Base-by-base conservation (phyloP, 2,113 vertebrate genomes). In the Calyptomena viridis region DNA sequence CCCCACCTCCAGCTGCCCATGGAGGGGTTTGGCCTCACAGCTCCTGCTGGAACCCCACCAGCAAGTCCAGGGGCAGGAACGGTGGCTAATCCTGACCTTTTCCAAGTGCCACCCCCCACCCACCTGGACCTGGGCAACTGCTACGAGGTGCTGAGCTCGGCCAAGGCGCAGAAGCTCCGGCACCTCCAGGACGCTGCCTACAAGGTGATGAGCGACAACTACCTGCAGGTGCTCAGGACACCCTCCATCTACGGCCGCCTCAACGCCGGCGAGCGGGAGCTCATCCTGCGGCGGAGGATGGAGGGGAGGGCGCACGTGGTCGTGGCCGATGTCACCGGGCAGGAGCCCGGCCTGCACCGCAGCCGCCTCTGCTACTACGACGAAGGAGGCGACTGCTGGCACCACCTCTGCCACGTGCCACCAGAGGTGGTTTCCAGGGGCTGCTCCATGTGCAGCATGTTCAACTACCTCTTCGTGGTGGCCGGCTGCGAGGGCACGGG, bases 381-480 rank as follows among this genome's bases (percentile, higher is more conserved):
- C 3, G 97, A 98, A 1, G 78, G 96, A 44, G 94, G 37, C 39
- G 98, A 99, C n/a, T 16, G 22, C 74, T 99, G 99, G 99, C 96
- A 96, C 23, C 94, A 63, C 2, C 97, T 99, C 37, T 98, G 98
- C 79, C 81, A 55, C 4, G 63, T 99, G 84, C 99, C 99, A 2
- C 89, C 85, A 0, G 99, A 99, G 92, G 98, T 98, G 13, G 94
- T 98, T 84, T 99, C 99, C 86, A 94, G 91, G 72, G 99, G 99
- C 4, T 98, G 98, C 0, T 98, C 99, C 42, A 53, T 98, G 96
- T 99, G 99, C 89, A 98, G 98, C 33, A 98, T 99, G 98, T 99
- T 99, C 96, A 99, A 99, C 94, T 99, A 99, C 87, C 97, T 99
- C 62, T 99, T 99, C 4, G 94, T 99, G 75, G 98, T 98, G n/a